These are phyloP conservation scores for Cyphomyrmex costatus DNA, from an alignment of 1,140 invertebrate genomes.

Conservation along the genomic window DNA sequence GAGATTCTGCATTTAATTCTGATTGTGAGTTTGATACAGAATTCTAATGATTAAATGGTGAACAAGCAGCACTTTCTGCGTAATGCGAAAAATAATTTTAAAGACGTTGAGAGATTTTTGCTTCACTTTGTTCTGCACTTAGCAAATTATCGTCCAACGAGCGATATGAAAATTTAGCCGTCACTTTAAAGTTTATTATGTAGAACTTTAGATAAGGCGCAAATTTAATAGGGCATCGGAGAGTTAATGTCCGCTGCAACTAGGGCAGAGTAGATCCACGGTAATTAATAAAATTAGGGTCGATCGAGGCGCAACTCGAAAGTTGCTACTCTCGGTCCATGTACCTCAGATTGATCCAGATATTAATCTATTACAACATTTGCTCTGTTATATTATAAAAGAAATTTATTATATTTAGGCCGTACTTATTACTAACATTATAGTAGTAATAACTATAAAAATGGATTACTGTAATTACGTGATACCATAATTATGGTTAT, in stretches of 20 bases:
- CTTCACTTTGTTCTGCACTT: conserved; percentile 47
- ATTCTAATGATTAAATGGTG: not conserved
- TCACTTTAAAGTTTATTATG: conserved; percentile 61
- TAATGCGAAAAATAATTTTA: not conserved
- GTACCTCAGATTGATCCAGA: conserved; percentile 33
- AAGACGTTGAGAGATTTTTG: conserved; percentile 40
- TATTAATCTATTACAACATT: conserved; percentile 35
- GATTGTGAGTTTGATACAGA: not conserved
- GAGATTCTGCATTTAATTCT: not conserved
- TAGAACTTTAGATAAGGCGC: conserved; percentile 59
- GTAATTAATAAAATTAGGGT: conserved; percentile 65
- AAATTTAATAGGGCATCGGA: conserved; percentile 60
- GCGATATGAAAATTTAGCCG: conserved; percentile 59
- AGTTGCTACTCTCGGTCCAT: conserved; percentile 35
- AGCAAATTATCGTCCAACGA: conserved; percentile 31
- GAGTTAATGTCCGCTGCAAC: conserved; percentile 54
- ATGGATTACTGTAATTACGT: too few species aligned
- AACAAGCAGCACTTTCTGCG: not conserved
- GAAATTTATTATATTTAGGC: conserved; percentile 7
- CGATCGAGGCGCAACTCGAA: conserved; percentile 57
- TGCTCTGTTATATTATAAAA: not conserved
- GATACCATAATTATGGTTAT: too few species aligned
- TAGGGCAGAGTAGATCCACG: conserved; percentile 50
- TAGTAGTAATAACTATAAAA: too few species aligned
- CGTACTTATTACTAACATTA: too few species aligned